A percentile compares a stretch with the other conserved stretches of the same genome.
Conservation (phyloP, 2,113 vertebrate genomes). For the Butorides virescens region DNA sequence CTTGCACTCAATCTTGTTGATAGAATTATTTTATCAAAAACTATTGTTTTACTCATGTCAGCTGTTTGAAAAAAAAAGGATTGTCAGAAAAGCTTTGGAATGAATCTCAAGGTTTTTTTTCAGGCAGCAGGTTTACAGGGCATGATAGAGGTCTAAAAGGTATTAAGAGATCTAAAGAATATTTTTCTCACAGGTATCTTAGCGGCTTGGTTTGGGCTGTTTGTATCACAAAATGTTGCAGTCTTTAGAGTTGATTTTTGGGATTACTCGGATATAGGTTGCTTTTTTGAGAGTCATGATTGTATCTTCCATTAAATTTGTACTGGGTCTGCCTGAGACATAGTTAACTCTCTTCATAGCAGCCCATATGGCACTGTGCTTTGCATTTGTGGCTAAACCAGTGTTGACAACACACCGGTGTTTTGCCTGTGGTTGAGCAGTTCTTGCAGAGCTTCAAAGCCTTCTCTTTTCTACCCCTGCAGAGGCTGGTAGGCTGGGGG, state of each 20-base stretch:
- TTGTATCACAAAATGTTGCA: not conserved
- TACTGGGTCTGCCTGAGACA: not conserved
- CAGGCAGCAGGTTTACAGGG: not conserved
- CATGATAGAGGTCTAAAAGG: not conserved
- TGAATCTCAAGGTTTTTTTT: not conserved
- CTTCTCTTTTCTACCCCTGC: not conserved
- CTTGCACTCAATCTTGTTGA: not conserved
- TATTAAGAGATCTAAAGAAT: not conserved
- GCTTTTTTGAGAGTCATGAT: not conserved
- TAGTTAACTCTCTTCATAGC: not conserved
- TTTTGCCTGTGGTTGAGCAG: not conserved
- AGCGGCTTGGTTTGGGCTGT: not conserved
- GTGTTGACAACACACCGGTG: rapidly evolving
- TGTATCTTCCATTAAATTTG: not conserved
- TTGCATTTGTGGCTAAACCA: not conserved
- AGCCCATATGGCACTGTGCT: rapidly evolving
- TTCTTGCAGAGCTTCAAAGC: not conserved
- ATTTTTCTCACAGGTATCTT: not conserved
- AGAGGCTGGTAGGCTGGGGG: not conserved
- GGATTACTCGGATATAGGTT: not conserved
- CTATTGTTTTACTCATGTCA: not conserved
- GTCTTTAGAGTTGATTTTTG: not conserved
- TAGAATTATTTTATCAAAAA: not conserved
- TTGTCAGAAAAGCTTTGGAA: not conserved
- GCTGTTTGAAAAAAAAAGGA: not conserved